A percentile compares a stretch with the other conserved stretches of the same genome.
Conservation (phyloP, 2,888 invertebrate genomes). For the Rutpela maculata region DNA sequence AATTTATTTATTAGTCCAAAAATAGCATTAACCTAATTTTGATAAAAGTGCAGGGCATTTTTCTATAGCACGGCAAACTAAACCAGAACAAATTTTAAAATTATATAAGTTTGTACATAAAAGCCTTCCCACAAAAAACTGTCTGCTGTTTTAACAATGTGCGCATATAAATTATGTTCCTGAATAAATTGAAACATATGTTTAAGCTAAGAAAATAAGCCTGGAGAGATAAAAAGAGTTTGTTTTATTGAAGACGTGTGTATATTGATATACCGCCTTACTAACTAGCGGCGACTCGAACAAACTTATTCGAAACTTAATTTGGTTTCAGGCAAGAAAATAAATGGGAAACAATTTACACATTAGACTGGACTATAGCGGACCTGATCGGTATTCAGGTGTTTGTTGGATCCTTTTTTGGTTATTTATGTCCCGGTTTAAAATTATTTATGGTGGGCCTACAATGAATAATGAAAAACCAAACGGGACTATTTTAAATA, state of each 20-base stretch:
- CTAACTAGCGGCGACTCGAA: slow-evolving; percentile 61
- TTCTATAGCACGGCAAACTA: too few species aligned
- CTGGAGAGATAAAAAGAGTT: slow-evolving; percentile 44
- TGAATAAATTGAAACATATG: slow-evolving; percentile 33
- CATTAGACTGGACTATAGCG: slow-evolving; percentile 51
- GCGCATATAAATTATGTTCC: slow-evolving; percentile 25
- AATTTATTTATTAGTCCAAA: too few species aligned
- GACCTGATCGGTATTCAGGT: slow-evolving; percentile 53
- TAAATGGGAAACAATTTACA: slow-evolving; percentile 64
- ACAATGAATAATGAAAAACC: slow-evolving; percentile 8
- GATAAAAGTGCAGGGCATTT: too few species aligned
- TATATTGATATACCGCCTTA: slow-evolving; percentile 56
- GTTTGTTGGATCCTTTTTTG: slow-evolving; percentile 45
- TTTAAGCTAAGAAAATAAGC: slow-evolving; percentile 21
- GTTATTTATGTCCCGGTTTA: slow-evolving; percentile 56
- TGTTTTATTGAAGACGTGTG: slow-evolving; percentile 54
- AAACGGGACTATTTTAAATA: slow-evolving; percentile 20
- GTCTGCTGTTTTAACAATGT: slow-evolving; percentile 14
- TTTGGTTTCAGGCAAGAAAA: slow-evolving; percentile 63
- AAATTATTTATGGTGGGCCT: slow-evolving; percentile 52
- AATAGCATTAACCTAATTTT: too few species aligned
- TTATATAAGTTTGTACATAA: background rate
- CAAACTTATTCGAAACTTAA: slow-evolving; percentile 61
- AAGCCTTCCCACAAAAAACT: slow-evolving; percentile 18
- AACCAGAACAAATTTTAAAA: too few species aligned